Percentiles rank a stretch among this genome's conserved stretches.
Conservation (phyloP, 2,113 vertebrate genomes). For the Chaenocephalus aceratus region DNA sequence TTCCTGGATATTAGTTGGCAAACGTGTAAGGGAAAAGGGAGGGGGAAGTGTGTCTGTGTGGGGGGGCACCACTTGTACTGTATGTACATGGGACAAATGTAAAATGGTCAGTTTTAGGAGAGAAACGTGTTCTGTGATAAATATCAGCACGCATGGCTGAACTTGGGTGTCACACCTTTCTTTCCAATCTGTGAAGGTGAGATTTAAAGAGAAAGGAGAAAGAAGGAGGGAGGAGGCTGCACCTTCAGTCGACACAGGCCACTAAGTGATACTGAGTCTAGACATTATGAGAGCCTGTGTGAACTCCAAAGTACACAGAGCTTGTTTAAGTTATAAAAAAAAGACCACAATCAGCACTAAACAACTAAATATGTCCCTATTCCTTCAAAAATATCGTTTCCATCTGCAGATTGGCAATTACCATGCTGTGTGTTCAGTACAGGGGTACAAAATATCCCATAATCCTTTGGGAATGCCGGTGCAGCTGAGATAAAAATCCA, state of each 20-base stretch:
- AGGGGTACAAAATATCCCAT: slow-evolving; percentile 32
- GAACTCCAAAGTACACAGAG: not conserved
- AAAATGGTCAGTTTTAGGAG: not conserved
- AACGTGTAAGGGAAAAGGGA: not conserved
- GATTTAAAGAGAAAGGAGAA: not conserved
- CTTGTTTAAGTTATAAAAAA: no score
- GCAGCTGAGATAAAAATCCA: slow-evolving; percentile 79
- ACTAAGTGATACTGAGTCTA: slow-evolving; percentile 29
- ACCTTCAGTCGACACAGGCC: slow-evolving; percentile 31
- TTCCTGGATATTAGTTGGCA: slow-evolving; percentile 30
- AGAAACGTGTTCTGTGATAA: not conserved
- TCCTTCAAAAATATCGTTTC: slow-evolving; percentile 52
- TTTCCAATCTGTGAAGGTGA: not conserved
- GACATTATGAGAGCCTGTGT: slow-evolving; percentile 28
- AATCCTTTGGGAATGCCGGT: slow-evolving; percentile 73
- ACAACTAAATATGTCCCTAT: slow-evolving; percentile 32
- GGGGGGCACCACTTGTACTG: not conserved
- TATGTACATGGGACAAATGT: not conserved
- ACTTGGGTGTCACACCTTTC: slow-evolving; percentile 8
- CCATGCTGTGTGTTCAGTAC: slow-evolving; percentile 54
- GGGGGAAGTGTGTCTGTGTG: not conserved
- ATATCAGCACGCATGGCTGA: not conserved
- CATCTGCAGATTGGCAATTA: slow-evolving; percentile 68
- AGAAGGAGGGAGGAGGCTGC: slow-evolving; percentile 15
- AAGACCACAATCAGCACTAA: not conserved